phyloP scores from a whole-genome alignment of 2,888 invertebrate species.

The Tipula vernalis region DNA sequence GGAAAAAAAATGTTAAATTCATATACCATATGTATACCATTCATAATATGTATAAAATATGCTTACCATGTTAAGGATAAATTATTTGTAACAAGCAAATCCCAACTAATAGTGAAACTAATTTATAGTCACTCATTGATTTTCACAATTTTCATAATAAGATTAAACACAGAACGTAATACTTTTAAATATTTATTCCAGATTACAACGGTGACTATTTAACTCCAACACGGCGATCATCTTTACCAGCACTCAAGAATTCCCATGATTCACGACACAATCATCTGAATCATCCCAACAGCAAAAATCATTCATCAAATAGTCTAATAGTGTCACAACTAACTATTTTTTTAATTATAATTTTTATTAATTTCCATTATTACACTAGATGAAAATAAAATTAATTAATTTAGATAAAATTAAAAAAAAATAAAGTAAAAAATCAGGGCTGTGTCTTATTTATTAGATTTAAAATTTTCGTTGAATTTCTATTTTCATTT shows the following conservation, averaged over 20 bases:
- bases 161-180: no score
- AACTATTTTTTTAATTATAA: neutral
- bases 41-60: no score
- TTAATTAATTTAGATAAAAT: neutral
- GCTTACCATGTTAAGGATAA: no score
- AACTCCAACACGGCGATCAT: neutral
- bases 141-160: no score
- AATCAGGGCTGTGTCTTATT: constrained; percentile 4
- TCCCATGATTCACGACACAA: neutral
- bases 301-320: neutral
- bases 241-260: neutral
- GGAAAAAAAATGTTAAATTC: no score
- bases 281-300: neutral
- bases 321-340: neutral
- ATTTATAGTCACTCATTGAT: no score
- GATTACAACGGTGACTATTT: neutral
- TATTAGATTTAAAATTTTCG: neutral
- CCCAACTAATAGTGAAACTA: no score
- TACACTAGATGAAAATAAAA: neutral
- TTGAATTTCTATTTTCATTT: neutral
- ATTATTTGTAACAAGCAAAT: no score
- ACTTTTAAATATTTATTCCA: neutral
- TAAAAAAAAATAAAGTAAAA: neutral
- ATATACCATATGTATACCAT: no score
- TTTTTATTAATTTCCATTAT: neutral